Evolutionary conservation across 2,888 invertebrate species (phyloP), one percentile per base, ranked within the genome.

Genomic region (Sclerodermus sp.): DNA sequence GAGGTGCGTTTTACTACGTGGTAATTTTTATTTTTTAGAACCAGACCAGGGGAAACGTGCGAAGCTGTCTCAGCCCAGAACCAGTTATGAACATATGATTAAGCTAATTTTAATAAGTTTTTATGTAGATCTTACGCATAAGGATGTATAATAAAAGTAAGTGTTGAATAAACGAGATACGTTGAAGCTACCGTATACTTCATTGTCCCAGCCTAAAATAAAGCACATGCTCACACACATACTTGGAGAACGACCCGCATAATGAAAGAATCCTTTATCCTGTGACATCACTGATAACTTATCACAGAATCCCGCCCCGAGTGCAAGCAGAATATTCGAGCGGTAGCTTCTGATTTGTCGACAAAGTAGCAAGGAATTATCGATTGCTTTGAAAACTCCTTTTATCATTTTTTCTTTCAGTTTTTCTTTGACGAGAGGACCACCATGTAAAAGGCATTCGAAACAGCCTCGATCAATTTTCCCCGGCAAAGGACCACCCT

Each of bases 41-140:
- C 54, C 63, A 60, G 60, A 57, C 54, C 55, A 56, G 56, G 63
- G 55, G 58, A 57, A 59, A 59, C 60, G 54, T 60, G 61, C 61
- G 56, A 56, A 53, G 60, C 64, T 64, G 61, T 59, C 65, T 65
- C 68, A 66, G 58, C 60, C 65, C 67, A 61, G 66, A 68, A 66
- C 67, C 66, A 67, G 66, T 66, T 65, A 67, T 62, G 66, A 66
- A 68, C 56, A 63, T 60, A 66, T 58, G 60, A 62, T 70, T 71
- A 73, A 68, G 69, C 68, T 70, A 70, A 66, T 73, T 74, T 74
- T 70, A 69, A 72, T 74, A 74, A 74, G 71, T 74, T 74, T 74
- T 73, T 74, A 74, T 73, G 74, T 74, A 74, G 74, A 68, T 71
- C 63, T 69, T 68, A 68, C 62, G 64, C 61, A 67, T 70, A 73